Base-by-base conservation (phyloP, 2,113 vertebrate genomes). In the Chlorodrepanis virens region DNA sequence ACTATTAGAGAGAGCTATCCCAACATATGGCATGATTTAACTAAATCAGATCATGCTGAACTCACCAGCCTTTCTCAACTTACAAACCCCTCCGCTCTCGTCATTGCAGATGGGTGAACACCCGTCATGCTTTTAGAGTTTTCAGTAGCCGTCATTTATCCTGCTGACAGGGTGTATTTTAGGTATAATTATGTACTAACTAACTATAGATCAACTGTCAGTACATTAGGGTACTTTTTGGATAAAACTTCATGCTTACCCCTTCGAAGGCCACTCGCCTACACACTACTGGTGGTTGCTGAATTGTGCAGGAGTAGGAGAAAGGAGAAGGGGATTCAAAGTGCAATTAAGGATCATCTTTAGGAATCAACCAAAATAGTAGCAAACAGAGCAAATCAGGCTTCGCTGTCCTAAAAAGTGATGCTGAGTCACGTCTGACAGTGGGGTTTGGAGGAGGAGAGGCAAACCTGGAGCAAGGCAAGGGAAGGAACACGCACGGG, bases 141-240 rank as follows among this genome's bases (percentile, higher is more conserved):
- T 94, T 92, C 95, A 96, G 95, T 91, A 96, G 94, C 93, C 91
- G 91, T 96, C 96, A 96, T 94, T 96, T 95, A 95, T 96, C 90
- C 93, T 84, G 92, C 94, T 97, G 93, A 96, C 90, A 94, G 96
- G 76, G 80, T 96, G 94, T 95, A 95, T 95, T 96, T 96, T 96
- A 95, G 91, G 86, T 95, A 95, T 95, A 94, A 96, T 96, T 96
- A 96, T 95, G 96, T 95, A 96, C 94, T 97, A 96, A 97, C 94
- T 97, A 96, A 96, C 96, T 94, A 97, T 96, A 96, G 95, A 96
- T 95, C 96, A 90, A 96, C 95, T 96, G 94, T 97, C 94, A 60
- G 60, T 83, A 81, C 81, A 83, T 69, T 86, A 94, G 90, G 92
- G 92, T 90, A 92, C 94, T 95, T 96, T 94, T 89, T 90, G 96